Evolutionary conservation across 2,888 invertebrate genomes (phyloP), one percentile per base, ranked within the genome.

Genomic region (Toxonevra muliebris): DNA sequence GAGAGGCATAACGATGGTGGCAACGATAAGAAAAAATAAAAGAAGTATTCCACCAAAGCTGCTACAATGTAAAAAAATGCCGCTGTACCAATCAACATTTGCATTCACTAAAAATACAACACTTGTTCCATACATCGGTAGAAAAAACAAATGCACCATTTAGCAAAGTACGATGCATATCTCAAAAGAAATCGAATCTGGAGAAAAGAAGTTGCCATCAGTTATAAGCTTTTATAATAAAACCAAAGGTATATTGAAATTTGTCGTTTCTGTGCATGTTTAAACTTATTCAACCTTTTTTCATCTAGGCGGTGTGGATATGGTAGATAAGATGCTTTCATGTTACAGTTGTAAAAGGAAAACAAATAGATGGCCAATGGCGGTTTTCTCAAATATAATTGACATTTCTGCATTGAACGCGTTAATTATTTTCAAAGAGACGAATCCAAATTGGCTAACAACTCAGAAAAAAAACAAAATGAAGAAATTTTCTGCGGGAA

Each of bases 1-100:
- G 15, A 50, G 60, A 53, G 41, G 42, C 9, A 8, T 70, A 13
- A 70, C 68, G 41, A 69, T 71, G 68, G 65, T 71, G 12, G 66
- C 65, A 52, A 69, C 69, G n/a, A 71, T 71, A 40, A 42, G 70
- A 12, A 71, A 68, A 61, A 66, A 61, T 52, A 71, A 68, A 61
- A 64, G 61, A 40, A 60, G 63, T 41, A 66, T 71, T 30, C 66
- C 64, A 17, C 50, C 63, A 64, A 71, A 68, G 42, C 60, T 68
- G 58, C 30, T 69, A 10, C 43, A 53, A 15, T 53, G 53, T 40
- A 57, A 57, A 57, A 57, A 57, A 40, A 11, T 30, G n/a, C 57
- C 57, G n/a, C 13, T 57, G 20, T 57, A 58, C n/a, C n/a, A n/a
- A 15, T 58, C 58, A 58, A 58, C 58, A 41, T 58, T 58, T 40